Evolutionary conservation across 1,140 invertebrate genomes (phyloP).

Genomic region (Neotoxoptera formosana): DNA sequence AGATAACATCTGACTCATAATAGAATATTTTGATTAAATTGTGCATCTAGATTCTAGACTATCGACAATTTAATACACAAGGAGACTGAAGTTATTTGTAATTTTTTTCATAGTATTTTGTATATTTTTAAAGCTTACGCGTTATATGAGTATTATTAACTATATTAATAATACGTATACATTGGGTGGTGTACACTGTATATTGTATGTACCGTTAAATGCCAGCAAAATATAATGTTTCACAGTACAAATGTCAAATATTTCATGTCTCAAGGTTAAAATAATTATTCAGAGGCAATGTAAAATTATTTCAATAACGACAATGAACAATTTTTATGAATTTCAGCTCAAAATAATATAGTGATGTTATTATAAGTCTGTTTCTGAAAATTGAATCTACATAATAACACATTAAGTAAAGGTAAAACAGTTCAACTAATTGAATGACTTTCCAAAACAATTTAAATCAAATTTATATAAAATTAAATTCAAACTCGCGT

Average conservation of each 20-base stretch:
- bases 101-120: neutral
- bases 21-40: neutral
- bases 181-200: neutral
- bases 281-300: neutral
- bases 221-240: neutral
- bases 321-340: neutral
- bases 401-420: neutral
- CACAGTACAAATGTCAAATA: neutral
- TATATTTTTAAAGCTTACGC: neutral
- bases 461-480: neutral
- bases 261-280: slow-evolving; percentile 4
- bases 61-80: neutral
- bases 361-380: neutral
- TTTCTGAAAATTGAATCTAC: neutral
- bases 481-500: neutral
- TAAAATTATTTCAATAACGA: neutral
- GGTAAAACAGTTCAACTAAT: neutral
- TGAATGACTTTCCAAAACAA: neutral
- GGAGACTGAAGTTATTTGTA: neutral
- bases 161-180: neutral
- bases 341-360: neutral
- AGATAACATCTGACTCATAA: neutral
- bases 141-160: neutral
- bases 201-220: neutral
- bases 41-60: neutral